Percentiles rank a stretch among this genome's conserved stretches.
Conservation (phyloP, 2,797 vertebrate species). For the Xenopus petersii region DNA sequence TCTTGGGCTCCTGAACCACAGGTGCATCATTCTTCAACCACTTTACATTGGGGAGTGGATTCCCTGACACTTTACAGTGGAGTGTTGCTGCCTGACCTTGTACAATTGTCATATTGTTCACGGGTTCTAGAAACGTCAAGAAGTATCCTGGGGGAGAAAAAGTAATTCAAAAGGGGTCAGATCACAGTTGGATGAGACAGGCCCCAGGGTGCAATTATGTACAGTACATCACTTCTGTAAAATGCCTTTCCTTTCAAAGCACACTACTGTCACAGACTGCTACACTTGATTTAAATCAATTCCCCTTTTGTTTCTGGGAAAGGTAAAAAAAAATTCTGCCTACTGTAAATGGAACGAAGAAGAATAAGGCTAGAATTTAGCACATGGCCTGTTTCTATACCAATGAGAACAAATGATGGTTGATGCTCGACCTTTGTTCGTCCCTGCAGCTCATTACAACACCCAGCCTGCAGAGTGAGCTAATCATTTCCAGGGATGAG, state of each 20-base stretch:
- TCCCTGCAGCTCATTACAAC: too few relatives aligned
- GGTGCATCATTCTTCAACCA: constrained; percentile 96
- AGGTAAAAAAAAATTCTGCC: too few relatives aligned
- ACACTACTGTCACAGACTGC: neutral
- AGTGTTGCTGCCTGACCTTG: constrained; percentile 91
- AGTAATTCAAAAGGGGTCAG: constrained; percentile 45
- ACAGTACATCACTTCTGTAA: neutral
- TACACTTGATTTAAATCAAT: neutral
- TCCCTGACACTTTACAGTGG: constrained; percentile 87
- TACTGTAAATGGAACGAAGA: too few relatives aligned
- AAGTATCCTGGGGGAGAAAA: constrained; percentile 73
- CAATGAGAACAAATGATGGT: too few relatives aligned
- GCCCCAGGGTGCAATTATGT: neutral
- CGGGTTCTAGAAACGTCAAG: constrained; percentile 87
- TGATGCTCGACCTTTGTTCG: too few relatives aligned
- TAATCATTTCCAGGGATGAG: too few relatives aligned
- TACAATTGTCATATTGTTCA: constrained; percentile 93
- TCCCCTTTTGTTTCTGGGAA: neutral
- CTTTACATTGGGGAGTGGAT: constrained; percentile 80
- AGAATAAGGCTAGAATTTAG: too few relatives aligned
- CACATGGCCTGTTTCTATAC: too few relatives aligned
- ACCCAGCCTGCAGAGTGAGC: too few relatives aligned
- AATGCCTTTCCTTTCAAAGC: constrained; percentile 13
- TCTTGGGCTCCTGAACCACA: constrained; percentile 85
- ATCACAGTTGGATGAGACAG: constrained; percentile 9